phyloP scores from a whole-genome alignment of 2,797 vertebrate genomes.

The Clarias laeviceps region DNA sequence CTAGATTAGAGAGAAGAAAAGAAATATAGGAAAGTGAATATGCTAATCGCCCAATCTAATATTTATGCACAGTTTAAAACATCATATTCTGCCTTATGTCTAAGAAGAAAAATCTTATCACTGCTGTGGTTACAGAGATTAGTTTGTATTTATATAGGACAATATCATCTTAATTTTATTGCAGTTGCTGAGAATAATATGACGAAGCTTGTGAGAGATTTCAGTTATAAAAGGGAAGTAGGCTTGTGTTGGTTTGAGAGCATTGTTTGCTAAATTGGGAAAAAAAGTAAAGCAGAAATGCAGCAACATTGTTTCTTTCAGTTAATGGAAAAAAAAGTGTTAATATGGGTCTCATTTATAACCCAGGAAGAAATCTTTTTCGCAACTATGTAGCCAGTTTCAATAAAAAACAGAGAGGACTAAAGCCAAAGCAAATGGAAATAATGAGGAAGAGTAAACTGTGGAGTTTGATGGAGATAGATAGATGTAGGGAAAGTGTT shows the following conservation, averaged over 20 bases:
- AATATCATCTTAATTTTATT: not conserved
- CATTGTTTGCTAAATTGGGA: not conserved
- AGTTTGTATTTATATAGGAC: not conserved
- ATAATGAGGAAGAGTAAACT: not conserved
- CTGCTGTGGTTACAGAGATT: not conserved
- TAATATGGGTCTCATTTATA: not conserved
- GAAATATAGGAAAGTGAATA: not conserved
- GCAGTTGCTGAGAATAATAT: not conserved
- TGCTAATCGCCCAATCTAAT: not conserved
- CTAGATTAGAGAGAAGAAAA: not conserved
- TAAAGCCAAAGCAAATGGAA: conserved; percentile 1
- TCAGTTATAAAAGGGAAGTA: no score
- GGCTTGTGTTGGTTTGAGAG: no score
- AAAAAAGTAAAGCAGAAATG: not conserved
- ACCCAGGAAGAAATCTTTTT: no score
- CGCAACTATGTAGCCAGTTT: not conserved
- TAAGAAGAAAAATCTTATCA: conserved; percentile 1
- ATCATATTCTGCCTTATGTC: no score
- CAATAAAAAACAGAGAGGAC: no score
- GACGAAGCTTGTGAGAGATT: not conserved
- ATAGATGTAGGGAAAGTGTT: no score
- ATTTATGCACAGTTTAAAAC: not conserved
- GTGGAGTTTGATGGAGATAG: no score
- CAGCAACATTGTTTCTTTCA: not conserved
- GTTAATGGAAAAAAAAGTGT: no score